Conservation (phyloP, 2,888 invertebrate species). For the Zygaena filipendulae region DNA sequence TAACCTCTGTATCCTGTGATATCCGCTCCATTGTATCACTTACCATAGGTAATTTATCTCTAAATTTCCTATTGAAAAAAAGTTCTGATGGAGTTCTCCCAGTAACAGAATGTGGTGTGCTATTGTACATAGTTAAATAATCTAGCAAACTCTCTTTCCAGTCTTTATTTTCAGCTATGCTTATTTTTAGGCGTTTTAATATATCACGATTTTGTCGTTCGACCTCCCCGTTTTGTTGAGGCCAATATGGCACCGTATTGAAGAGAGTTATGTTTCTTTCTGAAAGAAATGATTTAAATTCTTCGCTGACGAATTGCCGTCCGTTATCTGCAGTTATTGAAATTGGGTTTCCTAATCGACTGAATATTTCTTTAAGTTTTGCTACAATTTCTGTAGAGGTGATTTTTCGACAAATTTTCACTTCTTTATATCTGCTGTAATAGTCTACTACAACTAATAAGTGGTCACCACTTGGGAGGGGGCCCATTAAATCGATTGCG, state of each 20-base stretch:
- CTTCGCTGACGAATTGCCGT: too few relatives aligned
- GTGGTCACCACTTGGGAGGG: constrained; percentile 14
- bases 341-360: not conserved
- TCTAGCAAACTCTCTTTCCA: too few relatives aligned
- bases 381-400: not conserved
- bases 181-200: too few relatives aligned
- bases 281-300: too few relatives aligned
- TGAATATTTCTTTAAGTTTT: not conserved
- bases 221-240: not conserved
- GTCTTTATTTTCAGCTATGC: constrained; percentile 25
- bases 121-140: constrained; percentile 15
- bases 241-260: not conserved
- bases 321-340: too few relatives aligned
- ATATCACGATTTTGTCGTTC: constrained; percentile 3
- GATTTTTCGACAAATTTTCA: not conserved
- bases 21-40: constrained; percentile 4
- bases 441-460: constrained; percentile 17
- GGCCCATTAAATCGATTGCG: constrained; percentile 17
- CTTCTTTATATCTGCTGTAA: constrained; percentile 15
- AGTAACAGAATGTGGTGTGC: constrained; percentile 15
- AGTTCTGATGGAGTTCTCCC: constrained; percentile 17
- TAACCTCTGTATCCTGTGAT: constrained; percentile 6
- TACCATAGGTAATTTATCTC: constrained; percentile 14
- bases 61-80: constrained; percentile 11
- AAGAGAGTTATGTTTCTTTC: too few relatives aligned